Base-by-base conservation (phyloP, 1,140 invertebrate genomes). In the Reticulitermes speratus region DNA sequence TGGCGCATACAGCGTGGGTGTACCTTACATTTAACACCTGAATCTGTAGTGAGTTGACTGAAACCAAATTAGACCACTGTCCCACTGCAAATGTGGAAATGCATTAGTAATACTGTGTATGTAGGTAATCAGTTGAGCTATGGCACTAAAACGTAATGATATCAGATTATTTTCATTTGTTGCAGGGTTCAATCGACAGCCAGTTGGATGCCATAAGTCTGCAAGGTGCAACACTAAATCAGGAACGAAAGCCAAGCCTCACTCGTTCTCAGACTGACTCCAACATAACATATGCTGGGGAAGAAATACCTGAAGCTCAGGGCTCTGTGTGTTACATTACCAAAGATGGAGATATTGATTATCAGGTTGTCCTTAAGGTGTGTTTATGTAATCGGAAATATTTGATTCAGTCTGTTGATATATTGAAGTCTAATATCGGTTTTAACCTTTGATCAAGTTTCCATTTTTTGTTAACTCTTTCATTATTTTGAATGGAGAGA, bases 241-340 rank as follows among this genome's bases (percentile, higher is more conserved):
- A 93, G 23, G 94, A 95, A 87, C 91, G 94, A 32, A 95, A 96
- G 89, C 94, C 3, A 94, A 94, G 90, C 89, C 89, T 98, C 21
- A 94, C 96, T 0, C 93, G 98, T 85, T 99, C 97, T 1, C 96
- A 97, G 89, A 99, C 98, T 0, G 98, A 99, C 90, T 98, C 97
- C 0, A 97, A 98, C 88, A 99, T 99, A 82, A 96, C 95, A 69
- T 99, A 99, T 89, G 92, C 93, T 12, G 93, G 94, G 2, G 95
- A 96, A 88, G 96, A 97, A 88, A 91, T 94, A 85, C 94, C 94
- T 7, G 97, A 98, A 92, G 97, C 97, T 3, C 94, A 97, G 0
- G 99, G 98, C 1, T 97, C 98, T 0, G 91, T 95, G 25, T 94
- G 95, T 90, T 99, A 99, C 88, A 99, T 99, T 48, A 98, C 98